Conservation (phyloP, 2,888 invertebrate species). For the Sipunculus nudus region DNA sequence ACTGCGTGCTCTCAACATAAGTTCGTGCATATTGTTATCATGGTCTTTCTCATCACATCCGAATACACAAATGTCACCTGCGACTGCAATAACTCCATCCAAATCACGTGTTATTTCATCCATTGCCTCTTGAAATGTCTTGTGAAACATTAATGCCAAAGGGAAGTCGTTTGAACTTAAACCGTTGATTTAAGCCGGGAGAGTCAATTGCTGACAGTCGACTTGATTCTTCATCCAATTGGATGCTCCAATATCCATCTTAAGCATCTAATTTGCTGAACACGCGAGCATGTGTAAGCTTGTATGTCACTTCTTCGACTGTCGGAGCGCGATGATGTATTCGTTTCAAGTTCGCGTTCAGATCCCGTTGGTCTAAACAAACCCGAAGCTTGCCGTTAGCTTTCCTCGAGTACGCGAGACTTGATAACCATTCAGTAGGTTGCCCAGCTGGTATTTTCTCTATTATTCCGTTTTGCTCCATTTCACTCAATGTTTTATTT, state of each 20-base stretch:
- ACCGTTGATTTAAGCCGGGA: conserved; percentile 6
- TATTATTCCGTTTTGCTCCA: conserved; percentile 15
- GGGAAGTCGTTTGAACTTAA: conserved; percentile 5
- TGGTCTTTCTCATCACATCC: background rate
- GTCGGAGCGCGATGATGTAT: conserved; percentile 17
- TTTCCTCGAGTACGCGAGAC: conserved; percentile 13
- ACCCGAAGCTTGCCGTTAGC: conserved; percentile 14
- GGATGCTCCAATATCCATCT: conserved; percentile 30
- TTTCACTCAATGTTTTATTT: conserved; percentile 11
- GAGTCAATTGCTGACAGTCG: conserved; percentile 18
- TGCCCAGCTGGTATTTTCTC: conserved; percentile 7
- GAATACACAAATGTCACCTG: conserved; percentile 6
- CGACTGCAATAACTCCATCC: conserved; percentile 2
- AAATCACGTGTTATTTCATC: background rate
- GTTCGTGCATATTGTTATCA: conserved; percentile 1
- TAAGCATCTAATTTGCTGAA: conserved; percentile 30
- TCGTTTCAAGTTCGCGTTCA: conserved; percentile 20
- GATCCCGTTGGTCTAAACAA: conserved; percentile 24
- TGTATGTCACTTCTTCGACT: conserved; percentile 21
- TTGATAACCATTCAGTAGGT: conserved; percentile 23
- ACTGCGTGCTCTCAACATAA: background rate
- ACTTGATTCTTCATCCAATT: conserved; percentile 6
- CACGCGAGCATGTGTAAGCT: conserved; percentile 16
- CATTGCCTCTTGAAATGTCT: conserved; percentile 12
- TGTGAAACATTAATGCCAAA: conserved; percentile 12